phyloP scores from a whole-genome alignment of 2,888 invertebrate species.

The Perizoma flavofasciatum region DNA sequence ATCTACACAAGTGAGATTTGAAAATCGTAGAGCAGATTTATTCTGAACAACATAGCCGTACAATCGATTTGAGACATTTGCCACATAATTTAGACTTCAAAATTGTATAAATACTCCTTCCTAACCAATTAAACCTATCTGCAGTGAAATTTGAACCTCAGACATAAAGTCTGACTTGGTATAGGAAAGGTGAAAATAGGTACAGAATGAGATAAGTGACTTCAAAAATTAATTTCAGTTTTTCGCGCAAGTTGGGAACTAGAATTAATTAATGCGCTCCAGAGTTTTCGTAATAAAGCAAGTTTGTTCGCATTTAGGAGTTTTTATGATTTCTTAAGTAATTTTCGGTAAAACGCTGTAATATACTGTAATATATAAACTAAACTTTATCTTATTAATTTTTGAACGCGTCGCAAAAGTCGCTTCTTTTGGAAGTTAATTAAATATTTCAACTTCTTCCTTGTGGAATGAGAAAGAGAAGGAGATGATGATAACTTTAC shows the following conservation, averaged over 20 bases:
- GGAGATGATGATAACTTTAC: no score
- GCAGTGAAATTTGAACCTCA: no score
- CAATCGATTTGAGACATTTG: neutral
- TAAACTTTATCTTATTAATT: no score
- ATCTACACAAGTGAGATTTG: neutral
- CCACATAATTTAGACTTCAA: neutral
- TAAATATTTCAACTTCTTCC: no score
- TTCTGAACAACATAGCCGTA: neutral
- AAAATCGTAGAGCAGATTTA: neutral
- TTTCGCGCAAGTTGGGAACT: slow-evolving; percentile 9
- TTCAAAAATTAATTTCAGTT: slow-evolving; percentile 21
- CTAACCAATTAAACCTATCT: neutral
- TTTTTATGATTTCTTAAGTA: neutral
- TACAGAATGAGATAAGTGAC: slow-evolving; percentile 8
- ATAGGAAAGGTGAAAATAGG: no score
- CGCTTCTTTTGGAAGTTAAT: no score
- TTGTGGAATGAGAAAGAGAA: no score
- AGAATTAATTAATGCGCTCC: slow-evolving; percentile 15
- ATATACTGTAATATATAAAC: neutral
- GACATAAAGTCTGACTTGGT: no score
- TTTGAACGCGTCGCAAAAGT: no score
- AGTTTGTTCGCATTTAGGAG: slow-evolving; percentile 1
- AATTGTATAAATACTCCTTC: neutral
- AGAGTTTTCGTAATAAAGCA: slow-evolving; percentile 8
- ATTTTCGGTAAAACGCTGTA: neutral